Evolutionary conservation across 92 coral and sea anemone genomes (phyloP).

Genomic region (Muricea muricata): DNA sequence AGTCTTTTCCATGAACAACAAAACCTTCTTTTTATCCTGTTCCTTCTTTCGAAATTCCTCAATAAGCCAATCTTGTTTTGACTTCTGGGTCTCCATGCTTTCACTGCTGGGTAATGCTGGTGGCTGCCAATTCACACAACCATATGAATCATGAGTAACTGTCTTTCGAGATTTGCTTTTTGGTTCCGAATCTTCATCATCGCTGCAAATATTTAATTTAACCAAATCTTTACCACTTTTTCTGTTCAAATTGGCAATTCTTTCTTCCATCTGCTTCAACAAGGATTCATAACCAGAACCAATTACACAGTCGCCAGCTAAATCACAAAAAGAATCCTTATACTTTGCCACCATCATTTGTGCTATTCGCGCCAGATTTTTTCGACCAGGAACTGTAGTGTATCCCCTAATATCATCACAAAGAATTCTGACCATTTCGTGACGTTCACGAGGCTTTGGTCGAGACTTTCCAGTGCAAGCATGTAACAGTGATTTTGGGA

Average conservation of each 20-base stretch:
- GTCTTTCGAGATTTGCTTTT: not conserved
- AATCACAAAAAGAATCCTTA: not conserved
- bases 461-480: constrained; percentile 3
- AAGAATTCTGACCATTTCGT: constrained; percentile 23
- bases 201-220: not conserved
- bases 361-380: not conserved
- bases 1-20: constrained; percentile 7
- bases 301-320: constrained; percentile 9
- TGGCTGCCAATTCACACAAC: constrained; percentile 36
- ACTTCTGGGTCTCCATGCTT: constrained; percentile 3
- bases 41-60: constrained; percentile 6
- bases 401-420: constrained; percentile 21
- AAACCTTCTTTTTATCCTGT: not conserved
- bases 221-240: not conserved
- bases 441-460: constrained; percentile 13
- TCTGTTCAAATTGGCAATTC: constrained; percentile 10
- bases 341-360: constrained; percentile 28
- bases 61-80: constrained; percentile 10
- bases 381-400: constrained; percentile 10
- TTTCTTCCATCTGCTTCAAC: constrained; percentile 16
- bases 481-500: constrained; percentile 13
- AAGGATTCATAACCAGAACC: constrained; percentile 26
- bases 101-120: not conserved
- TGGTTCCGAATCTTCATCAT: not conserved
- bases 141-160: constrained; percentile 23